Percentiles rank a stretch among this genome's conserved stretches.
Evolutionary conservation across 1,140 invertebrate genomes (phyloP).

Genomic region (Condylostylus longicornis): DNA sequence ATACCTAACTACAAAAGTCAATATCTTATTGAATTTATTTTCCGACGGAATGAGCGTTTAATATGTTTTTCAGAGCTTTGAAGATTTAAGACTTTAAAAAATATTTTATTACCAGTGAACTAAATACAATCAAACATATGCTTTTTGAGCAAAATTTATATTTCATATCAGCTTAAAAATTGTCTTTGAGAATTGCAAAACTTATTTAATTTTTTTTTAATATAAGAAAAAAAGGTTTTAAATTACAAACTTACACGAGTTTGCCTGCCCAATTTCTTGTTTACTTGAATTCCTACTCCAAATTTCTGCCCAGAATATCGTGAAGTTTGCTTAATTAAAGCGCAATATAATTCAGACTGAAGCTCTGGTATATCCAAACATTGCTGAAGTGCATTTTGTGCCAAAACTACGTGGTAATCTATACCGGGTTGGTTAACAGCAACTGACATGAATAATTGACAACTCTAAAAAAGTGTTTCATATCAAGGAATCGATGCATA

Average conservation of each 20-base stretch:
- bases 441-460: slow-evolving; percentile 87
- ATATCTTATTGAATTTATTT: too few species aligned
- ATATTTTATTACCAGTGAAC: too few species aligned
- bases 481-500: not conserved
- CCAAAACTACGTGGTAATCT: slow-evolving; percentile 87
- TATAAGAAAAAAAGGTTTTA: too few species aligned
- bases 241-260: slow-evolving; percentile 33
- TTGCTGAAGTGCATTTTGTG: slow-evolving; percentile 83
- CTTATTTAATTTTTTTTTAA: too few species aligned
- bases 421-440: slow-evolving; percentile 86
- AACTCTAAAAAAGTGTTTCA: slow-evolving; percentile 48
- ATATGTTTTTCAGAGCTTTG: too few species aligned
- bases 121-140: too few species aligned
- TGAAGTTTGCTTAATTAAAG: slow-evolving; percentile 82
- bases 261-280: slow-evolving; percentile 35
- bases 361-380: slow-evolving; percentile 78
- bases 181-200: too few species aligned
- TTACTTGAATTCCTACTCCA: slow-evolving; percentile 74
- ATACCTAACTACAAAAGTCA: too few species aligned
- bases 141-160: too few species aligned
- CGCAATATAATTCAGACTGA: slow-evolving; percentile 81
- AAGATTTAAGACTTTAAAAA: too few species aligned
- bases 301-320: slow-evolving; percentile 69
- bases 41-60: too few species aligned
- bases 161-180: too few species aligned